Conservation (phyloP, 2,888 invertebrate species). For the Drosophila demipolita region DNA sequence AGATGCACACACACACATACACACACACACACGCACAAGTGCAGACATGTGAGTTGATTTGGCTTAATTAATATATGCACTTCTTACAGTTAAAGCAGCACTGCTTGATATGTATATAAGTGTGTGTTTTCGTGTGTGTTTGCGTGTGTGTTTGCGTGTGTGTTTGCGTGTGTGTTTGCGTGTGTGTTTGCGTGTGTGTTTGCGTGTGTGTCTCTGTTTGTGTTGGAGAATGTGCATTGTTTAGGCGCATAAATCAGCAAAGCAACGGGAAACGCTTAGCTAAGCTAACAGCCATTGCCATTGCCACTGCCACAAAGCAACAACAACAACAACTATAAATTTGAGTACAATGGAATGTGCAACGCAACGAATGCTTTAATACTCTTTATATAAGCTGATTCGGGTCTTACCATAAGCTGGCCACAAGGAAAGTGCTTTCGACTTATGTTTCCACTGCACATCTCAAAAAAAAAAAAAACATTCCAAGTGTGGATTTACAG, state of each 20-base stretch:
- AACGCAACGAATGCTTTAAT: slow-evolving; percentile 23
- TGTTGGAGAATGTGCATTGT: slow-evolving; percentile 10
- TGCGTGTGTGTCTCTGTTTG: slow-evolving; percentile 12
- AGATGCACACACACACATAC: not conserved
- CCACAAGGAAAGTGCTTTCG: not conserved
- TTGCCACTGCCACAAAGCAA: slow-evolving; percentile 41
- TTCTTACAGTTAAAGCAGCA: slow-evolving; percentile 71
- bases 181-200: slow-evolving; percentile 2
- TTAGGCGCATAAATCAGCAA: slow-evolving; percentile 66
- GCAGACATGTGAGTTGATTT: slow-evolving; percentile 36
- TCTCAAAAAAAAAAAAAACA: not conserved
- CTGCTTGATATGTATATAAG: slow-evolving; percentile 22
- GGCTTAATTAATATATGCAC: slow-evolving; percentile 70
- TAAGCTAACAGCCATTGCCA: slow-evolving; percentile 58
- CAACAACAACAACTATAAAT: slow-evolving; percentile 52
- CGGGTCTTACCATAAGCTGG: not conserved
- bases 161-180: not conserved
- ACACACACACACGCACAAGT: not conserved
- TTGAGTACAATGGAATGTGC: slow-evolving; percentile 6
- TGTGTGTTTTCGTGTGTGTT: not conserved
- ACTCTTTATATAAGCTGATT: slow-evolving; percentile 19
- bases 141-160: slow-evolving; percentile 12
- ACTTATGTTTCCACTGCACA: not conserved
- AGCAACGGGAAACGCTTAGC: slow-evolving; percentile 75
- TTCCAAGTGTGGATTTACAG: not conserved